phyloP scores from a whole-genome alignment of 2,113 vertebrate genomes.

The Papio anubis region DNA sequence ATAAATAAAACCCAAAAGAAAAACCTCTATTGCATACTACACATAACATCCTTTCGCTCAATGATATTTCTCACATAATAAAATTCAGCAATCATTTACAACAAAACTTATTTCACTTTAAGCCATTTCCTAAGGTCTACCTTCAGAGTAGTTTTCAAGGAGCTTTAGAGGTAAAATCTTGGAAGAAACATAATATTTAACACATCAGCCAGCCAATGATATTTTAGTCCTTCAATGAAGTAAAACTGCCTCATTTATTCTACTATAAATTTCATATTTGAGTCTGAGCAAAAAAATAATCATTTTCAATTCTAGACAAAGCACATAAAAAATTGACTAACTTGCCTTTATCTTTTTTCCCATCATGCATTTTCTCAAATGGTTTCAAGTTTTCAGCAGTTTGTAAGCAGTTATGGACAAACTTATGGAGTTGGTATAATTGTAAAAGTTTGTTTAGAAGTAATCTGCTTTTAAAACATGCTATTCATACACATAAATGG shows the following conservation, averaged over 20 bases:
- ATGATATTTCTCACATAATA: neutral
- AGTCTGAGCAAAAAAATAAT: constrained; percentile 60
- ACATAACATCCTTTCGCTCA: neutral
- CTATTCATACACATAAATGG: neutral
- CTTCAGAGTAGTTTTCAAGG: constrained; percentile 33
- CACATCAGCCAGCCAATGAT: neutral
- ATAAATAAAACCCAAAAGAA: neutral
- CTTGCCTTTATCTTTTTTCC: constrained; percentile 75
- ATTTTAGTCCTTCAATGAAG: constrained; percentile 50
- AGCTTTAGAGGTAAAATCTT: neutral
- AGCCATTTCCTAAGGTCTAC: neutral
- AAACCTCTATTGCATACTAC: neutral
- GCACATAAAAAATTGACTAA: constrained; percentile 63
- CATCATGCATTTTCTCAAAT: constrained; percentile 73
- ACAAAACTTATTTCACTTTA: constrained; percentile 31
- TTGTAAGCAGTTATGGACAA: constrained; percentile 34
- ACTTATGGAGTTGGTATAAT: constrained; percentile 50
- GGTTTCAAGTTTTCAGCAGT: constrained; percentile 53
- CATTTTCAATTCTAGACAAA: constrained; percentile 10
- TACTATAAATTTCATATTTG: neutral
- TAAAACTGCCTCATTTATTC: constrained; percentile 45
- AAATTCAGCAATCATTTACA: neutral
- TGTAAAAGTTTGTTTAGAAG: constrained; percentile 31
- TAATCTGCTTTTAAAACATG: neutral
- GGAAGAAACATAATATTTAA: neutral